These are phyloP conservation scores for Zaprionus taronus DNA, from an alignment of 1,140 invertebrate genomes.

Conservation along the genomic window DNA sequence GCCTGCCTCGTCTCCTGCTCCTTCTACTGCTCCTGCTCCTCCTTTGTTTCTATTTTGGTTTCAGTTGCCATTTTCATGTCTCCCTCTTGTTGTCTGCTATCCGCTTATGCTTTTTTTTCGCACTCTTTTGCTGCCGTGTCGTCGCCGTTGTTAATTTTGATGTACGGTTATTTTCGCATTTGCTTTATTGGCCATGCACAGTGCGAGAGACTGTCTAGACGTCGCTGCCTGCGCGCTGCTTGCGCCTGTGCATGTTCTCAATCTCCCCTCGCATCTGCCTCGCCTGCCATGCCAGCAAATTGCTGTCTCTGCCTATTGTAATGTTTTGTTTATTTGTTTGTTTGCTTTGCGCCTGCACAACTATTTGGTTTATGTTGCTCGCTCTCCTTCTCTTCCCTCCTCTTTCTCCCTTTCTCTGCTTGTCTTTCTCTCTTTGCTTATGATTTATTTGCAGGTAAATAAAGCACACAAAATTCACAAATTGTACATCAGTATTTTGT, in stretches of 20 bases:
- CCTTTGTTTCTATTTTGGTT: constrained; percentile 32
- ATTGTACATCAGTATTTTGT: constrained; percentile 37
- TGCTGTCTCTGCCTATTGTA: constrained; percentile 13
- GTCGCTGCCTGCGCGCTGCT: background rate
- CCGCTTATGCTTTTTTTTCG: constrained; percentile 44
- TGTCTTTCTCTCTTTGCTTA: constrained; percentile 43
- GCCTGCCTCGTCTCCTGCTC: constrained; percentile 28
- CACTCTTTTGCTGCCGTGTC: constrained; percentile 62
- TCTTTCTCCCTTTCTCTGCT: background rate
- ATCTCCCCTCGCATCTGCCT: background rate
- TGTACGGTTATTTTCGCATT: constrained; percentile 68
- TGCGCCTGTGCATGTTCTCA: background rate
- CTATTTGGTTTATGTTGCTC: background rate
- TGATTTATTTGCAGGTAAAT: constrained; percentile 71
- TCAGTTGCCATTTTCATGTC: constrained; percentile 55
- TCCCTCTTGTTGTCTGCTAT: constrained; percentile 44
- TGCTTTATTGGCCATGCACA: constrained; percentile 76
- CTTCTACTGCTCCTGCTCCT: constrained; percentile 44
- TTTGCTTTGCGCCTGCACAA: constrained; percentile 13
- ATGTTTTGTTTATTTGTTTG: constrained; percentile 32
- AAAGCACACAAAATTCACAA: constrained; percentile 42
- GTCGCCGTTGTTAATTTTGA: constrained; percentile 80
- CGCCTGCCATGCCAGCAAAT: background rate
- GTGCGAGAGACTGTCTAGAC: constrained; percentile 64
- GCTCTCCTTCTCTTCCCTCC: background rate